phyloP scores from a whole-genome alignment of 2,888 invertebrate genomes.

The Ophion costatus region DNA sequence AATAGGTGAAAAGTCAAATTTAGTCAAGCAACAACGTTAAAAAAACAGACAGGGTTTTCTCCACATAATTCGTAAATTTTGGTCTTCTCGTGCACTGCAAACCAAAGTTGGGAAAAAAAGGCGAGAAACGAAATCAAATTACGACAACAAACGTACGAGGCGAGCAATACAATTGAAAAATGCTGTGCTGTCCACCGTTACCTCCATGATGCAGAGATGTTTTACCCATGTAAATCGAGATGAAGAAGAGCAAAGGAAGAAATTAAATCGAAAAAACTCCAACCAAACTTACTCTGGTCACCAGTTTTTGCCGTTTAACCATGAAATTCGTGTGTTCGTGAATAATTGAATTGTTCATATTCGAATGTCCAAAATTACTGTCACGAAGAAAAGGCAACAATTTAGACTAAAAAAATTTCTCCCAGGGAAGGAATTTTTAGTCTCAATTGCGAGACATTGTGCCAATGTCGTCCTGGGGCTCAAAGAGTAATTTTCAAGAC shows the following conservation, averaged over 20 bases:
- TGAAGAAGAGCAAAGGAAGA: not conserved
- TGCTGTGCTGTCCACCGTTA: not conserved
- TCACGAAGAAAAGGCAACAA: not conserved
- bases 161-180: not conserved
- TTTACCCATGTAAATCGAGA: not conserved
- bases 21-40: too few species aligned
- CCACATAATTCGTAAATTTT: not conserved
- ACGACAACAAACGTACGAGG: not conserved
- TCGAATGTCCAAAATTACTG: not conserved
- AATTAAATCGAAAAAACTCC: not conserved
- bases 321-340: not conserved
- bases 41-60: not conserved
- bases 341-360: not conserved
- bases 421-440: not conserved
- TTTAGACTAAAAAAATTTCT: not conserved
- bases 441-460: not conserved
- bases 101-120: not conserved
- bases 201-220: not conserved
- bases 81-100: not conserved
- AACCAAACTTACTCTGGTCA: not conserved
- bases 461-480: not conserved
- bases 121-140: not conserved
- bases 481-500: too few species aligned
- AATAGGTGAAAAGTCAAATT: too few species aligned
- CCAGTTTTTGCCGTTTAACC: too few species aligned